Evolutionary conservation across 2,797 vertebrate species (phyloP), one percentile per base, ranked within the genome.

Genomic region (Momotus momota): DNA sequence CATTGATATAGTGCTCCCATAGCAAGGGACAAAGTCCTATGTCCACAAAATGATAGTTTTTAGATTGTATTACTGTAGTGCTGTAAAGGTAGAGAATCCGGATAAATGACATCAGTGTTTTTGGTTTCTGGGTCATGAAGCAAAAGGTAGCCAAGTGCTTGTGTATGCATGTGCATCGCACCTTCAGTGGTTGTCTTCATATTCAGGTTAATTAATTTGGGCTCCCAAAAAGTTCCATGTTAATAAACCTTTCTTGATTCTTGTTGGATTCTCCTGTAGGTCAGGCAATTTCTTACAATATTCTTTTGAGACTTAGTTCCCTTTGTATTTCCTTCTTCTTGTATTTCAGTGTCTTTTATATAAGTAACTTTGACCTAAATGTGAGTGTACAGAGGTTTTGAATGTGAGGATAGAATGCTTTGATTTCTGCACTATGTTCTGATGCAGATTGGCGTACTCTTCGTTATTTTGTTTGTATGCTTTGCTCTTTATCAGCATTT

Each of bases 371-470:
- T 82, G 71, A 57, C 27, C 40, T 54, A 43, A 49, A 22, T 69
- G 5, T 19, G 66, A 49, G 15, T 9, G 5, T 40, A 25, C 33
- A 29, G 29, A 41, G 29, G 29, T 12, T 41, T 20, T 41, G 55
- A 60, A 25, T n/a, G 25, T 52, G n/a, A 23, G 41, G 41, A 3
- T 33, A 40, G 79, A 54, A 25, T 48, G 23, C 52, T 91, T 75
- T 72, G 75, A 51, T 35, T 82, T 74, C 29, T 74, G 40, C 38
- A 7, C 27, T 71, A 8, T 21, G 21, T 69, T 74, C 40, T 62
- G 2, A 25, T 81, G 38, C 22, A 33, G 57, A 7, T 16, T 22
- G 49, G 18, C 0, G 0, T 52, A 14, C n/a, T 1, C 1, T 41
- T 40, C 45, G 12, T 22, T 60, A 17, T 38, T 85, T 67, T 72